Percentiles rank a stretch among this genome's conserved stretches.
These are phyloP conservation scores for Syngnathoides biaculeatus DNA, from an alignment of 2,113 vertebrate species.

Conservation along the genomic window DNA sequence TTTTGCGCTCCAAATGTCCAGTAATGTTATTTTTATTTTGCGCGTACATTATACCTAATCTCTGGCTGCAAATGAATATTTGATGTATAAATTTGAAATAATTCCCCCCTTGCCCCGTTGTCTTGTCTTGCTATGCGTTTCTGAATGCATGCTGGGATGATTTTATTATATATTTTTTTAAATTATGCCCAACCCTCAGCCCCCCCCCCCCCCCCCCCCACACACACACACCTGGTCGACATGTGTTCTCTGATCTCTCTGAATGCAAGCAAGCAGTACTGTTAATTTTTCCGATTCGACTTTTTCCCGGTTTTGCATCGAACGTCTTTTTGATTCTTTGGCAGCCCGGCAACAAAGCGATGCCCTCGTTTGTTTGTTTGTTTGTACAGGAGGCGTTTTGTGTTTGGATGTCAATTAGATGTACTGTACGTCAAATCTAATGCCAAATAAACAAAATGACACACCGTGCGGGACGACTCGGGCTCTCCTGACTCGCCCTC, in stretches of 20 bases:
- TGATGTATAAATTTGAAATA: too few relatives aligned
- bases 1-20: not conserved
- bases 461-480: conserved; percentile 74
- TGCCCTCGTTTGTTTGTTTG: too few relatives aligned
- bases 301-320: conserved; percentile 59
- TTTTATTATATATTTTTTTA: too few relatives aligned
- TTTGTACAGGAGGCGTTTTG: conserved; percentile 63
- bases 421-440: conserved; percentile 92
- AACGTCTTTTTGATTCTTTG: conserved; percentile 45
- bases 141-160: not conserved
- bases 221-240: too few relatives aligned
- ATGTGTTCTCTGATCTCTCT: conserved; percentile 8
- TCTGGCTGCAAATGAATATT: not conserved
- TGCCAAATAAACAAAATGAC: conserved; percentile 91
- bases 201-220: too few relatives aligned
- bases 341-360: conserved; percentile 67
- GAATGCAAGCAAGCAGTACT: conserved; percentile 19
- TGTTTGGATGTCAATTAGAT: conserved; percentile 78
- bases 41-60: not conserved
- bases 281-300: conserved; percentile 10
- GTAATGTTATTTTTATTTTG: not conserved
- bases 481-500: not conserved
- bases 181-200: too few relatives aligned
- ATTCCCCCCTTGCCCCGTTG: too few relatives aligned
- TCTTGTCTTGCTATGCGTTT: not conserved